phyloP scores from a whole-genome alignment of 2,113 vertebrate genomes.

The Brachypodius melanocephalos region DNA sequence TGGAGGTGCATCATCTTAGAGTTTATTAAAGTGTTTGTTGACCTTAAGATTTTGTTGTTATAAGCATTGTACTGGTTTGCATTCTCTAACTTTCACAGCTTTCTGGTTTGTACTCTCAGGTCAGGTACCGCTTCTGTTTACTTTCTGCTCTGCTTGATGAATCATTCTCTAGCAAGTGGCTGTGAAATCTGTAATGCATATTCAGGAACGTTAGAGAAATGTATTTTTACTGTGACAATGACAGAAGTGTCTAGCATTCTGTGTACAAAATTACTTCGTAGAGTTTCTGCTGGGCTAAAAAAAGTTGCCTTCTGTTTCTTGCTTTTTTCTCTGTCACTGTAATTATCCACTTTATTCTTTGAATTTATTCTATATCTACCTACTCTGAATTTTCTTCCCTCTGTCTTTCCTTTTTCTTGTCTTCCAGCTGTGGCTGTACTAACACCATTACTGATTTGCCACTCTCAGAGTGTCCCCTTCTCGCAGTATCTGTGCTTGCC shows the following conservation, averaged over 20 bases:
- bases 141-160: conserved; percentile 39
- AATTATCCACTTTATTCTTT: conserved; percentile 27
- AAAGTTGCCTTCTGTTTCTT: conserved; percentile 34
- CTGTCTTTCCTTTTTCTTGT: conserved; percentile 69
- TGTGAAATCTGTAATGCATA: conserved; percentile 23
- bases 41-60: neutral
- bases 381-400: conserved; percentile 43
- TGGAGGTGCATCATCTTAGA: neutral
- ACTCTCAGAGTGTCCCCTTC: conserved; percentile 70
- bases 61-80: neutral
- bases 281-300: conserved; percentile 24
- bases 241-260: conserved; percentile 4
- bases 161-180: conserved; percentile 56
- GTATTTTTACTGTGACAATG: conserved; percentile 28
- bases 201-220: conserved; percentile 11
- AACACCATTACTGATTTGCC: conserved; percentile 68
- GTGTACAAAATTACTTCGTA: neutral
- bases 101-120: conserved; percentile 17
- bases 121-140: conserved; percentile 1
- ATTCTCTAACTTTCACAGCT: neutral
- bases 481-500: conserved; percentile 71
- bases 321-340: conserved; percentile 13
- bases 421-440: conserved; percentile 78
- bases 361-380: neutral
- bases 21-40: neutral